Base-by-base conservation (phyloP, 2,113 vertebrate genomes). In the Entomyzon cyanotis region DNA sequence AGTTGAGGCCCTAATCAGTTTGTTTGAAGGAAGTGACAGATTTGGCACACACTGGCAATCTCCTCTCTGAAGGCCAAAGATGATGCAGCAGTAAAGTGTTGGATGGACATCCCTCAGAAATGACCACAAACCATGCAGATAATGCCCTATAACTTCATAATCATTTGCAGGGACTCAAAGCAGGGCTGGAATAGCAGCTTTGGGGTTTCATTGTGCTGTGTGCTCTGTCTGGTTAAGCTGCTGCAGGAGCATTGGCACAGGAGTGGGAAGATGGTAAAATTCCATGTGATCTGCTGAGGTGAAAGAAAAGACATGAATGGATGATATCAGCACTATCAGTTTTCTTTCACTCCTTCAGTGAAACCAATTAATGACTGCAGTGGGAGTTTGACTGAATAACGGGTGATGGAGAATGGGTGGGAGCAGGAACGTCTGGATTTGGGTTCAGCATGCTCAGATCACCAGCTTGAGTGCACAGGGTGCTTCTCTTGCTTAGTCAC, bases 91-190 rank as follows among this genome's bases (percentile, higher is more conserved):
- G 70, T 10, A 16, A 47, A 6, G 2, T 28, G 69, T 19, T 5
- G 23, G 30, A 5, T 21, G 47, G 21, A 30, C 31, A 63, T 14
- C 20, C 27, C n/a, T 25, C 35, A 50, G 30, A 11, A 33, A 20
- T 11, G 8, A 5, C 12, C 31, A 9, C 12, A 65, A n/a, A 17
- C 52, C 7, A 0, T 63, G 39, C 46, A 56, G 63, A 11, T 4
- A 16, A 17, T 22, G 10, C 35, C 17, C 21, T 46, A 3, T 3
- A 15, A 16, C 62, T 47, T 7, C 6, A 1, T 1, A 7, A 8
- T 2, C 3, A 0, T 8, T 14, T 10, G 31, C 47, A 35, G 28
- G 2, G 2, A 4, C 21, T 15, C 46, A 4, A 2, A 41, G 68
- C 52, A 21, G 49, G 64, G 37, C 64, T 81, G 12, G 22, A 46